These are phyloP conservation scores for Colletes latitarsis DNA, from an alignment of 1,140 invertebrate genomes.

Conservation along the genomic window DNA sequence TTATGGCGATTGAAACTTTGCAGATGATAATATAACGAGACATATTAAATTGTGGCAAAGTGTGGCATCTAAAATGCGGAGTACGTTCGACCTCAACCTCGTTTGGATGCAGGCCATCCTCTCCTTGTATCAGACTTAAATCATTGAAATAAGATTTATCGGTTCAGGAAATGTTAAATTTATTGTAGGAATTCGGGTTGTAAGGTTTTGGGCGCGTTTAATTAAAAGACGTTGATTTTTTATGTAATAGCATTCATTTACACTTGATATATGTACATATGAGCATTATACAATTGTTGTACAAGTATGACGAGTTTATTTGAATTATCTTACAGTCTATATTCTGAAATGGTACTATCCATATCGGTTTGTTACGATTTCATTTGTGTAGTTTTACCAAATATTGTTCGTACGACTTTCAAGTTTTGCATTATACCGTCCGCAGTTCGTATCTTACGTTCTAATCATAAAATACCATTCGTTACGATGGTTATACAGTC, in stretches of 20 bases:
- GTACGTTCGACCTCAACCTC: not conserved
- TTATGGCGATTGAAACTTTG: not conserved
- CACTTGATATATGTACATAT: conserved; percentile 26
- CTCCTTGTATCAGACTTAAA: not conserved
- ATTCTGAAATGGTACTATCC: conserved; percentile 2
- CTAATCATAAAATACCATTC: not conserved
- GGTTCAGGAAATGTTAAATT: too few relatives aligned
- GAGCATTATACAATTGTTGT: conserved; percentile 1
- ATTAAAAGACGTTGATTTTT: not conserved
- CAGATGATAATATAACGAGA: not conserved
- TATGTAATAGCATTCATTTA: conserved; percentile 20
- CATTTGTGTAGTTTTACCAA: not conserved
- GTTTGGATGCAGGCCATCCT: not conserved
- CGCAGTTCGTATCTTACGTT: not conserved
- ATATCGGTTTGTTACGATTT: not conserved
- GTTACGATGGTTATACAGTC: not conserved
- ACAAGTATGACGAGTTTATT: conserved; percentile 1
- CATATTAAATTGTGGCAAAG: not conserved
- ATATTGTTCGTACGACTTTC: not conserved
- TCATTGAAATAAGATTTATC: not conserved
- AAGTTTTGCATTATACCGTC: not conserved
- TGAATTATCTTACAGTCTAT: conserved; percentile 1
- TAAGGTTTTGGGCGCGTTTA: too few relatives aligned
- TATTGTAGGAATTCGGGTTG: too few relatives aligned
- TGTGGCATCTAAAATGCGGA: not conserved